Conservation (phyloP, 2,113 vertebrate genomes). For the Terrapene triunguis region DNA sequence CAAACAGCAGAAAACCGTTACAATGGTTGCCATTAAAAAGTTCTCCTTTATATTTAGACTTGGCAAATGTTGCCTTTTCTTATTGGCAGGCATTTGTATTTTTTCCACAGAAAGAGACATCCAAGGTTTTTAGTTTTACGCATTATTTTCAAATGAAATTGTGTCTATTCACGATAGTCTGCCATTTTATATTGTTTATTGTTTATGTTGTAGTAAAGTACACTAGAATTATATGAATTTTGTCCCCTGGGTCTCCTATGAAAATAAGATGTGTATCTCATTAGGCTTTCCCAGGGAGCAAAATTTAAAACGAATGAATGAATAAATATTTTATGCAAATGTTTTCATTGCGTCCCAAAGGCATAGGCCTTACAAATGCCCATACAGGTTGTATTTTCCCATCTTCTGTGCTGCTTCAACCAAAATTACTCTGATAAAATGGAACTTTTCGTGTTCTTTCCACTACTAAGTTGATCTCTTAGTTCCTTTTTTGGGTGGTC, state of each 20-base stretch:
- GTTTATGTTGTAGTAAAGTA: conserved; percentile 25
- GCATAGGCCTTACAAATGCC: conserved; percentile 19
- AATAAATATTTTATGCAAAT: conserved; percentile 72
- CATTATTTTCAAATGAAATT: neutral
- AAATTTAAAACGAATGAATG: conserved; percentile 63
- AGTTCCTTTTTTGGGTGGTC: neutral
- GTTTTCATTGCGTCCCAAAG: conserved; percentile 54
- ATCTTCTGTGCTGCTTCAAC: conserved; percentile 10
- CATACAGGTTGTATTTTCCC: neutral
- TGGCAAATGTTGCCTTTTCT: neutral
- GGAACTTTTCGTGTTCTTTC: conserved; percentile 9
- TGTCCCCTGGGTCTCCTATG: conserved; percentile 20
- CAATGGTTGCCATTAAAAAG: neutral
- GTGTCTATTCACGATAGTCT: neutral
- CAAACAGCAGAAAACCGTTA: neutral
- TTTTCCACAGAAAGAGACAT: neutral
- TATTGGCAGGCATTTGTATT: neutral
- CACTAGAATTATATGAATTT: neutral
- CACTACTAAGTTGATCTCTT: conserved; percentile 6
- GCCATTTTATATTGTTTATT: neutral
- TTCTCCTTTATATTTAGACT: neutral
- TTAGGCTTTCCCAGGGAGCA: conserved; percentile 33
- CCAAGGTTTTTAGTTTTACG: neutral
- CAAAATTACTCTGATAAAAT: conserved; percentile 23
- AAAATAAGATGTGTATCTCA: conserved; percentile 29